Evolutionary conservation across 2,888 invertebrate genomes (phyloP), one percentile per base, ranked within the genome.

Genomic region (Choristoneura rosaceana): DNA sequence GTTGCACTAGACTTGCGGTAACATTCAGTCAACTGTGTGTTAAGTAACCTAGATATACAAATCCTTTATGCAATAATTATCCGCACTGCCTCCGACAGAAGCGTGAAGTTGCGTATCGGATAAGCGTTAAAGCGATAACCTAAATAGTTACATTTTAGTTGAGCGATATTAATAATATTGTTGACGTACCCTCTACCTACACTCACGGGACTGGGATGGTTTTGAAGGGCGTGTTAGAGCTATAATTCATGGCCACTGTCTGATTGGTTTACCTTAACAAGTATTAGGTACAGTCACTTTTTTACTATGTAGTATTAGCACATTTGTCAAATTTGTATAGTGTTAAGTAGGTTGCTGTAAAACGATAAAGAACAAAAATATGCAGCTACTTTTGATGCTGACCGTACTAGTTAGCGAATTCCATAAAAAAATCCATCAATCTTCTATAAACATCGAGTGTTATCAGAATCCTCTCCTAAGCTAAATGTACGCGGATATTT

Each of bases 121-220:
- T 55, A 55, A 65, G 67, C 58, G 62, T 69, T 61, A 74, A 71
- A 34, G 43, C 17, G 71, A 69, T 55, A 60, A 59, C 50, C 58
- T 41, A 52, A 63, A 61, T 69, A 43, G 50, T 14, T 34, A 3
- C 7, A n/a, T 1, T 64, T 59, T 7, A 12, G 25, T 52, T 0
- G 34, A 15, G 3, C 25, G 55, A 55, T 55, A 55, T 25, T 50
- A 15, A 15, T 15, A 15, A 15, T n/a, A 50, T 50, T 50, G 47
- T 47, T 47, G 14, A 9, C 15, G 50, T 50, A 50, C 15, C 15
- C 17, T n/a, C n/a, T n/a, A n/a, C n/a, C 15, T 17, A 50, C 15
- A 15, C 15, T 14, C 15, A 2, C 7, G 50, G 50, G 50, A 50
- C 55, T 25, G 25, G 55, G 55, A 4, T 3, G 25, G 55, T 3